phyloP scores from a whole-genome alignment of 1,140 invertebrate genomes.

The Lasioglossum baleicum region DNA sequence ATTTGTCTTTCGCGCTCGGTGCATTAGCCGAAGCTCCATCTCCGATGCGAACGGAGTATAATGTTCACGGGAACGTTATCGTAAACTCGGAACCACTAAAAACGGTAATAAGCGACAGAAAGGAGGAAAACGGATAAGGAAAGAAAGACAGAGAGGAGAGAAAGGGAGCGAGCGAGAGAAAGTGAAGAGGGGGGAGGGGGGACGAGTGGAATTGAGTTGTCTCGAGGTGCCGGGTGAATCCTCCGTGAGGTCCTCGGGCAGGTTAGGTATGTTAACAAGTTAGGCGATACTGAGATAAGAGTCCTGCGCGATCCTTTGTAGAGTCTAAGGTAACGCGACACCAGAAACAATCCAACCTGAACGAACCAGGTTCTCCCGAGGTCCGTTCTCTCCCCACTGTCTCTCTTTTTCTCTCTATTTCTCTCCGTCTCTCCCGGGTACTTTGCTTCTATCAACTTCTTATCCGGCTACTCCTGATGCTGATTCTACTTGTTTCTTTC shows the following conservation, averaged over 20 bases:
- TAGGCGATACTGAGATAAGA: conserved; percentile 76
- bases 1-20: conserved; percentile 56
- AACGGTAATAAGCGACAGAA: conserved; percentile 46
- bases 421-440: neutral
- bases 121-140: conserved; percentile 13
- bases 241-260: conserved; percentile 60
- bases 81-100: conserved; percentile 65
- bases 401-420: too few relatives aligned
- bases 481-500: conserved; percentile 25
- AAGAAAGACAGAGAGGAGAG: conserved; percentile 10
- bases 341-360: conserved; percentile 69
- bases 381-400: conserved; percentile 34
- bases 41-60: conserved; percentile 62
- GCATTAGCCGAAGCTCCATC: conserved; percentile 70
- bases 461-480: conserved; percentile 23
- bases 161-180: conserved; percentile 20
- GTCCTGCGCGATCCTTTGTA: conserved; percentile 73
- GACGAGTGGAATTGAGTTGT: conserved; percentile 66
- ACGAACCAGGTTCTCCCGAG: conserved; percentile 57
- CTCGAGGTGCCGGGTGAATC: conserved; percentile 63
- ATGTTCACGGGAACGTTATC: conserved; percentile 70
- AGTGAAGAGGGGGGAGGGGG: conserved; percentile 27
- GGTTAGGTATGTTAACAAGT: conserved; percentile 77
- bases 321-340: conserved; percentile 73
- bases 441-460: conserved; percentile 43